phyloP scores from a whole-genome alignment of 53 echinoderm and acorn worm genomes.

The Hippasteria phrygiana region DNA sequence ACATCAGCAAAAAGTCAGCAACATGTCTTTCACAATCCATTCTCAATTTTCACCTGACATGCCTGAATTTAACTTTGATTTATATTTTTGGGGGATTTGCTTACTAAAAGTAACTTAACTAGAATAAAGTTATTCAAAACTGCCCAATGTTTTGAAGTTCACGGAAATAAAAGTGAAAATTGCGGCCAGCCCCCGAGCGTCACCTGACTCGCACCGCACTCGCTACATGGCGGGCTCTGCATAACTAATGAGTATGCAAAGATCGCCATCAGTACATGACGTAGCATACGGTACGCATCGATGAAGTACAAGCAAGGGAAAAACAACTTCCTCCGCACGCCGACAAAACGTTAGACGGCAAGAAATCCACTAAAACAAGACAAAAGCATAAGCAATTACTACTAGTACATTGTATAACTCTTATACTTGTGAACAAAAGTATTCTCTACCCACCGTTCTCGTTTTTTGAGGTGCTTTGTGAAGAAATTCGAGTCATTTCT shows the following conservation, averaged over 20 bases:
- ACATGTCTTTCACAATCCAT: too few species aligned
- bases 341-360: not conserved
- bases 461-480: conserved; percentile 44
- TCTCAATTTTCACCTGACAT: too few species aligned
- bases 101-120: too few species aligned
- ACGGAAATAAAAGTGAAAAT: too few species aligned
- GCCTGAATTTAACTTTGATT: too few species aligned
- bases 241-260: conserved; percentile 50
- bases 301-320: conserved; percentile 13
- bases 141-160: too few species aligned
- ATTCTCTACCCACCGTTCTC: not conserved
- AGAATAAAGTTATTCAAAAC: too few species aligned
- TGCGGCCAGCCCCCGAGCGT: too few species aligned
- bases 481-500: conserved; percentile 40
- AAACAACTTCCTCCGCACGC: conserved; percentile 43
- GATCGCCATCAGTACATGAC: conserved; percentile 1
- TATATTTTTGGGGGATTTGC: too few species aligned
- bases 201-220: not conserved
- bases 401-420: conserved; percentile 46
- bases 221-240: conserved; percentile 25
- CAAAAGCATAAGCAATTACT: conserved; percentile 11
- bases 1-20: too few species aligned
- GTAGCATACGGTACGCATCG: not conserved
- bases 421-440: not conserved
- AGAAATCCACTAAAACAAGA: conserved; percentile 14